phyloP scores from a whole-genome alignment of 2,888 invertebrate species.

The Chloromyia formosa region DNA sequence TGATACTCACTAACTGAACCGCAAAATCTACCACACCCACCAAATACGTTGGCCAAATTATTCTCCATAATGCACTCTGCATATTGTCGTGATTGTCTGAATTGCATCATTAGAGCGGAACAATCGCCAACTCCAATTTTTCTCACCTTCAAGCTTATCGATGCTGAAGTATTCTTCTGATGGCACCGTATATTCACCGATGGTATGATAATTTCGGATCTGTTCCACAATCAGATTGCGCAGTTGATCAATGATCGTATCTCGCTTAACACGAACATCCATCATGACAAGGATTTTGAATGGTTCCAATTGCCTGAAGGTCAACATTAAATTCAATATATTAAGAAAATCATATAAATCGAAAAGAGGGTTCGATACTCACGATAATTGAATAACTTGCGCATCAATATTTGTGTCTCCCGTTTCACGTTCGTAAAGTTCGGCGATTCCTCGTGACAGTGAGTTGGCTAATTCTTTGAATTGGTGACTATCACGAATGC shows the following conservation, averaged over 20 bases:
- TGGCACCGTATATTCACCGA: conserved; percentile 27
- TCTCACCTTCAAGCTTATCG: conserved; percentile 19
- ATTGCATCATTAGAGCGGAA: no score
- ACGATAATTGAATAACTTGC: conserved; percentile 43
- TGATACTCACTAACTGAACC: no score
- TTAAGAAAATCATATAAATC: no score
- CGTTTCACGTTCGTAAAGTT: conserved; percentile 34
- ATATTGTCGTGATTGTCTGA: no score
- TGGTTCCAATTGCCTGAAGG: conserved; percentile 3
- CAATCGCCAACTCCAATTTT: no score
- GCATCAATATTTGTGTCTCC: conserved; percentile 18
- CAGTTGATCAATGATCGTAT: not conserved
- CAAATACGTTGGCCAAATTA: no score
- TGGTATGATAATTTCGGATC: not conserved
- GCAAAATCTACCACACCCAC: no score
- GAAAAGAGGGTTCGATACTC: conserved; percentile 27
- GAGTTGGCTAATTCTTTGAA: conserved; percentile 36
- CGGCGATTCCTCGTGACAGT: conserved; percentile 42
- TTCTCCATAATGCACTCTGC: no score
- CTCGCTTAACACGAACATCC: conserved; percentile 14
- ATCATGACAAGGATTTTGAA: conserved; percentile 18
- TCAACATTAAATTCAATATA: not conserved
- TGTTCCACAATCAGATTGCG: conserved; percentile 15
- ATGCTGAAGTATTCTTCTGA: conserved; percentile 13
- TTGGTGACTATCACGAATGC: conserved; percentile 35